Conservation (phyloP, 1,140 invertebrate species). For the Ceratitis capitata region DNA sequence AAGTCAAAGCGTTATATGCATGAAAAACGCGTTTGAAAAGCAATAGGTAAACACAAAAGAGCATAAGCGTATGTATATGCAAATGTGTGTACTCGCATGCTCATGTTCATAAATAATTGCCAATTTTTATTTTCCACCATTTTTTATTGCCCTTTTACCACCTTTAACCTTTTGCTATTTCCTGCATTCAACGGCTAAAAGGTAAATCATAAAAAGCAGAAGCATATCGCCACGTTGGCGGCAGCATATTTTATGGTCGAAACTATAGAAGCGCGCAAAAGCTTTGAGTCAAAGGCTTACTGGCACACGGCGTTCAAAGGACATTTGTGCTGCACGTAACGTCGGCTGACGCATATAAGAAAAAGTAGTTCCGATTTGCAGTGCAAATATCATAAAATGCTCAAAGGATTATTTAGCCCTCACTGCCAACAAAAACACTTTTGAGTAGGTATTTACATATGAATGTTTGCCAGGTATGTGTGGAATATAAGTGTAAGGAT, state of each 20-base stretch:
- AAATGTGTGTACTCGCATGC: too few relatives aligned
- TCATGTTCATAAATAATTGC: not conserved
- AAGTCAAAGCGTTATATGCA: not conserved
- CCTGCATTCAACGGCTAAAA: conserved; percentile 3
- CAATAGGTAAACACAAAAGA: not conserved
- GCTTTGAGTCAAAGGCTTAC: not conserved
- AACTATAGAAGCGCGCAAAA: not conserved
- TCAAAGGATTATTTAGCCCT: not conserved
- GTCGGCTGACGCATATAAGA: not conserved
- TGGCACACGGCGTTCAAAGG: not conserved
- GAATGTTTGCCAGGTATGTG: not conserved
- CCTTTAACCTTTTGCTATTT: not conserved
- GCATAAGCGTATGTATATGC: too few relatives aligned
- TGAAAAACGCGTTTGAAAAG: not conserved
- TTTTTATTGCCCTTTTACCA: not conserved
- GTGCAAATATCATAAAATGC: not conserved
- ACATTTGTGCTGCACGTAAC: not conserved
- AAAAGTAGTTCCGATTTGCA: not conserved
- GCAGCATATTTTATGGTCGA: not conserved
- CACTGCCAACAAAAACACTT: not conserved
- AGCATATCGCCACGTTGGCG: not conserved
- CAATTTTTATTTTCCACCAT: not conserved
- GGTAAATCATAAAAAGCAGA: not conserved
- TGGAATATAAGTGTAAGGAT: too few relatives aligned
- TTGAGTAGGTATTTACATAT: not conserved